Evolutionary conservation across 2,797 vertebrate species (phyloP), one percentile per base, ranked within the genome.

Genomic region (Trematomus bernacchii): DNA sequence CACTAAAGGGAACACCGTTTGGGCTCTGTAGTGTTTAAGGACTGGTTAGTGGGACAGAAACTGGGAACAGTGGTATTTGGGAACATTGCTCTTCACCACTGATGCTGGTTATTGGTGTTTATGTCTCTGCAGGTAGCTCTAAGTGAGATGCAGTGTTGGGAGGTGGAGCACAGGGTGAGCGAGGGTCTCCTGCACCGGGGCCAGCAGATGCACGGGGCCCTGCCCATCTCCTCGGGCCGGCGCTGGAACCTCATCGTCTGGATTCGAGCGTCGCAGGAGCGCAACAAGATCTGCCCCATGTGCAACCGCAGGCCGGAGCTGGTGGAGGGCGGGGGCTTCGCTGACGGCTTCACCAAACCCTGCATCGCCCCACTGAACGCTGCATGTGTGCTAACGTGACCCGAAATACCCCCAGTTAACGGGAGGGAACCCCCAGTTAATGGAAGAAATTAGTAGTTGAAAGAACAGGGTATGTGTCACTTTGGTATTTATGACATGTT

Each of bases 201-300:
- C 0, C 97, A 97, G 53, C 98, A 99, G 74, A 95, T 97, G 91
- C 98, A 99, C 0, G 98, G 98, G 1, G 98, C 97, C 0, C 92
- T 97, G 76, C 96, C 97, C 76, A 95, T 99, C 75, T 89, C 93
- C 50, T 95, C 95, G 0, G 97, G 98, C 0, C 94, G 97, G 68
- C 97, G 98, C 66, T 99, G 97, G 96, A 99, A 99, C 89, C 96
- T 99, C 47, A 94, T 99, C 3, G 0, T 99, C 46, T 99, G 98
- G 98, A 97, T 99, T 95, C 92, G 97, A 16, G 93, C 97, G 0
- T 99, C 98, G 0, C 63, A 83, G 1, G 79, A 97, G 61, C 96
- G 98, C 2, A 99, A 98, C 89, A 89, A 52, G 16, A 95, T 94
- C 9, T 99, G 98, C 71, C 98, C 98, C 74, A 99, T 99, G 98